Conservation (phyloP, 35 echinoderm and acorn worm genomes). For the Nesometra sesokonis region DNA sequence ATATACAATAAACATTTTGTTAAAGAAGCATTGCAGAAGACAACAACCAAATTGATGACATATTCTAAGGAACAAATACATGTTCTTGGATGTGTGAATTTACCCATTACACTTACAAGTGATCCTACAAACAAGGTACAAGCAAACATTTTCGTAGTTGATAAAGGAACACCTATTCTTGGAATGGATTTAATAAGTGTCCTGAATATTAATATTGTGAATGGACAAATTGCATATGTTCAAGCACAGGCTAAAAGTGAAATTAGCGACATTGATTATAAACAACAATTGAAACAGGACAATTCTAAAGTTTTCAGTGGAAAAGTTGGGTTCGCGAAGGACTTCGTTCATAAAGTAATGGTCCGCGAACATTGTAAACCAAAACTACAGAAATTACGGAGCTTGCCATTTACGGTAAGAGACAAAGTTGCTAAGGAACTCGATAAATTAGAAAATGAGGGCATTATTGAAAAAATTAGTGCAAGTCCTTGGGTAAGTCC, state of each 20-base stretch:
- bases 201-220: neutral
- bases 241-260: neutral
- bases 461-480: neutral
- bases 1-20: conserved; percentile 17
- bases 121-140: neutral
- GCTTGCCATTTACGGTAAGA: neutral
- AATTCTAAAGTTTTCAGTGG: neutral
- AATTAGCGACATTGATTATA: neutral
- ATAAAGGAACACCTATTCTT: neutral
- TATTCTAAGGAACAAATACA: neutral
- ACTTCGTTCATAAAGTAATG: neutral
- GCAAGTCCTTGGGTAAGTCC: neutral
- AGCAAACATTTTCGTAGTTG: neutral
- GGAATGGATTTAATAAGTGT: conserved; percentile 2
- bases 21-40: neutral
- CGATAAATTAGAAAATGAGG: neutral
- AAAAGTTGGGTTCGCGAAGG: neutral
- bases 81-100: neutral
- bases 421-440: neutral
- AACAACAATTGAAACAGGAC: neutral
- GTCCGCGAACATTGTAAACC: neutral
- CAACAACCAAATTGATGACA: neutral
- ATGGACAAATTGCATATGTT: neutral
- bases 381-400: neutral
- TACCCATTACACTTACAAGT: neutral